Conservation (phyloP, 2,888 invertebrate species). For the Galerucella pusilla region DNA sequence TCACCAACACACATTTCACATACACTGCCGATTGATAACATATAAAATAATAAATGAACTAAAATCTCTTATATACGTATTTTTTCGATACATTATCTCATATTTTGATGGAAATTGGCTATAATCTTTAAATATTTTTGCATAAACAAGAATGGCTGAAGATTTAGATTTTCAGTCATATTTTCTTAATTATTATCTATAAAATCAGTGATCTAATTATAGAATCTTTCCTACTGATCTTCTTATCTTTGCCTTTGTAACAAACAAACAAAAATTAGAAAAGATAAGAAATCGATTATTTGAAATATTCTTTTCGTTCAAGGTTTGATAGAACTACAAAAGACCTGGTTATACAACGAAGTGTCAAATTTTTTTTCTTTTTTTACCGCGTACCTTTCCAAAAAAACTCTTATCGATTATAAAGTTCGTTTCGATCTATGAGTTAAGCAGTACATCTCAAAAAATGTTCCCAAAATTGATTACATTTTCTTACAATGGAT, state of each 20-base stretch:
- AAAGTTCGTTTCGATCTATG: too few species aligned
- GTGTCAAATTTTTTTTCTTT: too few species aligned
- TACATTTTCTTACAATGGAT: too few species aligned
- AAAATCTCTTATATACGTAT: slow-evolving; percentile 10
- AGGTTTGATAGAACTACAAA: neutral
- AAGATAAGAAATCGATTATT: neutral
- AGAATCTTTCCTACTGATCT: neutral
- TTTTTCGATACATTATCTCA: neutral
- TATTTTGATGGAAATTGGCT: slow-evolving; percentile 11
- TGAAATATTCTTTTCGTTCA: neutral
- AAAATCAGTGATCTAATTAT: neutral
- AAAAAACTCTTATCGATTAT: too few species aligned
- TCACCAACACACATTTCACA: slow-evolving; percentile 2
- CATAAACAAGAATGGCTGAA: neutral
- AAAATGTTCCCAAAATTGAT: too few species aligned
- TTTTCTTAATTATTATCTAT: neutral
- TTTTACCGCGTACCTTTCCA: too few species aligned
- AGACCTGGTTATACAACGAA: too few species aligned
- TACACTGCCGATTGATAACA: neutral
- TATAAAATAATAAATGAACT: neutral
- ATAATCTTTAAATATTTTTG: slow-evolving; percentile 7
- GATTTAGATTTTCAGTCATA: neutral
- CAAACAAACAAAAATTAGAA: neutral
- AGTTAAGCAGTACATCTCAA: too few species aligned
- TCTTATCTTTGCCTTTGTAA: neutral